phyloP scores from a whole-genome alignment of 2,888 invertebrate genomes.

The Argyra leucocephala region DNA sequence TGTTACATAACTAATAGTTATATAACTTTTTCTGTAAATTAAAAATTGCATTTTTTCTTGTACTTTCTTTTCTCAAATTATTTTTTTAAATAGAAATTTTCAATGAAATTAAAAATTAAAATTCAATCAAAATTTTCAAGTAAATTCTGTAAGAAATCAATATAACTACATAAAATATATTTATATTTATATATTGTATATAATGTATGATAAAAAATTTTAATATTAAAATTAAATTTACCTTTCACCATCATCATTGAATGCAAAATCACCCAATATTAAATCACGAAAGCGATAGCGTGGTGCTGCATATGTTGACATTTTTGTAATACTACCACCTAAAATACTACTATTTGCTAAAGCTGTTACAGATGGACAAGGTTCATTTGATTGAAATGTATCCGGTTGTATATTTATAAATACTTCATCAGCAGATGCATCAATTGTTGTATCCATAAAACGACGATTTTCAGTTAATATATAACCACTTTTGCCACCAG shows the following conservation, averaged over 20 bases:
- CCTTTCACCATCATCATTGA: conserved; percentile 71
- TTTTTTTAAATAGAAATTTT: too few species aligned
- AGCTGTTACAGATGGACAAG: conserved; percentile 18
- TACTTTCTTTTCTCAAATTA: too few species aligned
- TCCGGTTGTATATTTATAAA: conserved; percentile 19
- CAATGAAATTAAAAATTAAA: too few species aligned
- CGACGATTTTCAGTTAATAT: conserved; percentile 11
- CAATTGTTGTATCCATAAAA: conserved; percentile 7
- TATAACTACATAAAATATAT: too few species aligned
- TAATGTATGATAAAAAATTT: too few species aligned
- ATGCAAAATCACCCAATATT: conserved; percentile 65
- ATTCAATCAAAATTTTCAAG: too few species aligned
- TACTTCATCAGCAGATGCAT: conserved; percentile 10
- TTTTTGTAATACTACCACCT: conserved; percentile 17
- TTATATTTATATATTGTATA: too few species aligned
- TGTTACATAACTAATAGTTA: too few species aligned
- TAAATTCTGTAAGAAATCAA: too few species aligned
- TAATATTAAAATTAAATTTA: conserved; percentile 38
- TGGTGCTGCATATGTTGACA: conserved; percentile 46
- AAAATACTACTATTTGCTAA: conserved; percentile 14
- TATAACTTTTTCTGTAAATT: too few species aligned
- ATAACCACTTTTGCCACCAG: conserved; percentile 35
- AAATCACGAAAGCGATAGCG: conserved; percentile 67
- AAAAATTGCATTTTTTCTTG: too few species aligned
- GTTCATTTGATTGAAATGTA: conserved; percentile 23